Evolutionary conservation across 2,797 vertebrate species (phyloP).

Genomic region (Artibeus jamaicensis): DNA sequence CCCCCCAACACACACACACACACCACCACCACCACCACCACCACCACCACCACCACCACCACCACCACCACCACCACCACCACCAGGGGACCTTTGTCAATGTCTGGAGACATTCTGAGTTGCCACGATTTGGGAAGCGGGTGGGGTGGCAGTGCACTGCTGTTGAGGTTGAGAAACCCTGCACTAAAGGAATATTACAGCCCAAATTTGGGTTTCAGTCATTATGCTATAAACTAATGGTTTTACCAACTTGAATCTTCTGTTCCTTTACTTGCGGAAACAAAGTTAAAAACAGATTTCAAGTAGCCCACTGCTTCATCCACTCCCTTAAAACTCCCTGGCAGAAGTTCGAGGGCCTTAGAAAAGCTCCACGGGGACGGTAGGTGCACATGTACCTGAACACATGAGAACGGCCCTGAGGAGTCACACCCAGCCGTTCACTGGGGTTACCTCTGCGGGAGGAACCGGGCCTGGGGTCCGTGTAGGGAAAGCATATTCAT

Average conservation of each 20-base stretch:
- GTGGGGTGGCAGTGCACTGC: neutral
- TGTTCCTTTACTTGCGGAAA: neutral
- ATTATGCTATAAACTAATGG: neutral
- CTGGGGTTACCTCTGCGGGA: rapidly evolving
- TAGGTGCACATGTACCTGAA: no score
- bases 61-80: no score
- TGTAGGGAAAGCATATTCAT: neutral
- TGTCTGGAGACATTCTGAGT: neutral
- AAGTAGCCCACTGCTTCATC: neutral
- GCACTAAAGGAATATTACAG: neutral
- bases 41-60: no score
- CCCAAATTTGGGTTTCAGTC: neutral
- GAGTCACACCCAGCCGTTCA: no score
- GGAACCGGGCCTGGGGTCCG: no score
- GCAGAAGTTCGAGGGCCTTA: neutral
- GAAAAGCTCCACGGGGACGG: neutral
- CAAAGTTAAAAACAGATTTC: neutral
- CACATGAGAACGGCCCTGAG: rapidly evolving
- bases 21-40: no score
- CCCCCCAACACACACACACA: no score
- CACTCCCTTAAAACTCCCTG: neutral
- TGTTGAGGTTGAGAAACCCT: neutral
- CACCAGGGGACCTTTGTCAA: neutral
- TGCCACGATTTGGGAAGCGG: neutral
- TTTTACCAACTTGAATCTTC: neutral